Base-by-base conservation (phyloP, 2,888 invertebrate species). In the Nysson spinosus region DNA sequence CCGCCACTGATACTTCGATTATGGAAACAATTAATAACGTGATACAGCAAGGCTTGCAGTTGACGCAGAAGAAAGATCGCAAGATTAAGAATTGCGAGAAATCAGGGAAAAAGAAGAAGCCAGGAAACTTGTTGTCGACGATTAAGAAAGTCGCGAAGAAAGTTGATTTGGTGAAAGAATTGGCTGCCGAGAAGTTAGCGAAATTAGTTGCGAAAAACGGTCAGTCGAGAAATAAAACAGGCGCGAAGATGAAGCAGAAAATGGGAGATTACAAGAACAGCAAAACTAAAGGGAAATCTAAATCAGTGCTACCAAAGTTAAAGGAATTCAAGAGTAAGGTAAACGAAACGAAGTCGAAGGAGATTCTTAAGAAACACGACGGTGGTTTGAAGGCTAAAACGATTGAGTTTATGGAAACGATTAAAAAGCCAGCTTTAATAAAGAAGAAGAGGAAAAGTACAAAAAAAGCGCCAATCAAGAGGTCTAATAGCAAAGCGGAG, bases 381-480 rank as follows among this genome's bases (percentile, higher is more conserved):
- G 55, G 16, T 39, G 49, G 28, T 35, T 34, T 16, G 24, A 81
- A 80, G 12, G 61, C 35, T 52, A 77, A 64, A 43, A 16, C 34
- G n/a, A 50, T 32, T 3, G 70, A 75, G 1, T 17, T 44, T 17
- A 37, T 12, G 3, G 69, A 75, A 6, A 40, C 49, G 4, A 12
- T 20, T 20, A 70, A 64, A 60, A 83, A 70, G 58, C 74, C 60
- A 52, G 68, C 64, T 4, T 56, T 74, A 50, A 72, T 77, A 37
- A 86, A 83, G 60, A 86, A 83, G 68, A 84, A 63, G 88, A 89
- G 49, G 86, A 90, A 83, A 79, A 90, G 77, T 88, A 89, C 82
- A 72, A 81, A 82, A 47, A 85, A 84, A 77, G 87, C 42, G 7
- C 7, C 51, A 7, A 85, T 88, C 0, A 78, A 88, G 79, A 84